Conservation (phyloP, 2,797 vertebrate species). For the Smutsia gigantea region DNA sequence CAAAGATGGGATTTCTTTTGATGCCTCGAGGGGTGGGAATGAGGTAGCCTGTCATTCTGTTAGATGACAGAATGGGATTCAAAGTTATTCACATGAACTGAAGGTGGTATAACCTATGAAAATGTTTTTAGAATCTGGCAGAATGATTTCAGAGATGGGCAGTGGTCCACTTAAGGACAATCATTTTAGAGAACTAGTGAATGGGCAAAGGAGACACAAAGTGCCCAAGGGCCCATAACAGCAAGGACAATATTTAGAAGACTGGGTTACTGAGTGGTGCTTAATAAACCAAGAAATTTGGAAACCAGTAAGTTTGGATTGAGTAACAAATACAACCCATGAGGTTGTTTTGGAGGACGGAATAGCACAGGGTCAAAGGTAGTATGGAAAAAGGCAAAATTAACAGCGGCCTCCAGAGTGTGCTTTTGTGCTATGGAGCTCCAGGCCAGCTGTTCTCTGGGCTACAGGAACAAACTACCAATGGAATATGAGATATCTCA, state of each 20-base stretch:
- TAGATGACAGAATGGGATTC: not conserved
- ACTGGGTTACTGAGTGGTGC: not conserved
- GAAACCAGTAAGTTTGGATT: not conserved
- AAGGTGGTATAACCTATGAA: not conserved
- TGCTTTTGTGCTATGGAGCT: not conserved
- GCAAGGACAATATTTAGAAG: not conserved
- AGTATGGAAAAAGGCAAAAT: not conserved
- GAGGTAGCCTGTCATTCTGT: not conserved
- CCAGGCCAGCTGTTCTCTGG: not conserved
- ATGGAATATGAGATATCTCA: not conserved
- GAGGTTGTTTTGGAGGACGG: not conserved
- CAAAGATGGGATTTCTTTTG: not conserved
- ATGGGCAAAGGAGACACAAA: not conserved
- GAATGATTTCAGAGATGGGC: not conserved
- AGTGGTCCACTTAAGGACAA: not conserved
- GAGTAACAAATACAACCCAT: not conserved
- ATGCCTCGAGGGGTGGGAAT: not conserved
- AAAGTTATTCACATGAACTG: not conserved
- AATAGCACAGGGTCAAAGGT: not conserved
- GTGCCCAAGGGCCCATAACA: not conserved
- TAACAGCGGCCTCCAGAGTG: not conserved
- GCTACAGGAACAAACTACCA: not conserved
- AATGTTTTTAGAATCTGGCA: not conserved
- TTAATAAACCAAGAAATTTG: conserved; percentile 23
- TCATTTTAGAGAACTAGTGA: not conserved